Evolutionary conservation across 2,797 vertebrate genomes (phyloP).

Genomic region (Syndactyla subalaris): DNA sequence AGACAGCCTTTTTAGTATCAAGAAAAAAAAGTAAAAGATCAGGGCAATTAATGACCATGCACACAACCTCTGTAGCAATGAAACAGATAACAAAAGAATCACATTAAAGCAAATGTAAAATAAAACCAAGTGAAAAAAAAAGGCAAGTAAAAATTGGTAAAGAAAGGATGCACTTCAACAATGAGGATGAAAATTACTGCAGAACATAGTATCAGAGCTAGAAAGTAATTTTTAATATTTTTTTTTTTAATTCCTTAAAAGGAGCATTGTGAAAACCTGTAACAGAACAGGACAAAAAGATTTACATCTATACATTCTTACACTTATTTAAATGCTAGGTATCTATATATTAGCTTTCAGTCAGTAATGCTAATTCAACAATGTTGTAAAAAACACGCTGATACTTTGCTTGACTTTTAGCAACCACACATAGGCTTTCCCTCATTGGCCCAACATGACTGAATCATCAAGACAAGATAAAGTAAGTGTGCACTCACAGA

Average conservation of each 20-base stretch:
- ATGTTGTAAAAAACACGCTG: background rate
- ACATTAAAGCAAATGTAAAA: background rate
- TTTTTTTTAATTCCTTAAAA: background rate
- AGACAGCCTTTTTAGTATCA: background rate
- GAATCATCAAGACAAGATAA: background rate
- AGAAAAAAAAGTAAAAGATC: background rate
- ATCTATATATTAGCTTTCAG: background rate
- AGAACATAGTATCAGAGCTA: background rate
- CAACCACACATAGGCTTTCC: background rate
- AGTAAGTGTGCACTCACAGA: accelerated
- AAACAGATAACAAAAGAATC: background rate
- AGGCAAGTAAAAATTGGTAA: background rate
- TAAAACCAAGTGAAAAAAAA: background rate
- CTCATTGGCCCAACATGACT: background rate
- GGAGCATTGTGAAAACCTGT: background rate
- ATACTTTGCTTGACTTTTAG: background rate
- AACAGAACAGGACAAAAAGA: background rate
- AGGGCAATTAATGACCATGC: background rate
- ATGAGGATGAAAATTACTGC: background rate
- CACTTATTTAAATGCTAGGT: background rate
- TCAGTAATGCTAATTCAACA: background rate
- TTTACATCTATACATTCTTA: background rate
- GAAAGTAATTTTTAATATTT: background rate
- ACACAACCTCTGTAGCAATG: background rate
- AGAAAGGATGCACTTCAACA: background rate